Base-by-base conservation (phyloP, 2,113 vertebrate genomes). In the Nettapus auritus region DNA sequence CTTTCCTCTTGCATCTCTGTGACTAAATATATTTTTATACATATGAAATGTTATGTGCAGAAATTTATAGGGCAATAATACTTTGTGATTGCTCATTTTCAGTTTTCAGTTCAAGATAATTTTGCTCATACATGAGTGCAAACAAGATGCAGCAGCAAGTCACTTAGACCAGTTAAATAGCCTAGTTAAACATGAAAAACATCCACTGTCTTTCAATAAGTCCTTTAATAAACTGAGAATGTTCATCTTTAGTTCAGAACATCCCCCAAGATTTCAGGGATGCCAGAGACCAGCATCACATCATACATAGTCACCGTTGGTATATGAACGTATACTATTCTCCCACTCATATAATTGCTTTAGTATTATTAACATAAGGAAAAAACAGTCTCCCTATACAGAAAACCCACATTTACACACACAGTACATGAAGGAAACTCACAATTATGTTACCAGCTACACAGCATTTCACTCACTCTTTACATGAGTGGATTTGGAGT, bases 391-490 rank as follows among this genome's bases (percentile, higher is more conserved):
- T 17, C 60, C 19, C 2, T 4, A 4, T n/a, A 13, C 0, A 42
- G 29, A 75, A 75, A 75, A 33, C 21, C 79, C 29, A 33, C 17
- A 40, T n/a, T 50, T 52, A 28, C 8, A 21, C 7, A 12, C 13
- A 42, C 2, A 62, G 3, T 25, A 34, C 1, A 2, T 10, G 8
- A 7, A 0, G 18, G 4, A 50, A 8, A 76, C 10, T 63, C 60
- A 33, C 20, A 31, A 8, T 5, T 48, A 9, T 9, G 8, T 50
- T 46, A 38, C 12, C 3, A 23, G 9, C 3, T 36, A 69, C 7
- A 44, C 18, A 55, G 5, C 5, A 13, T 46, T 74, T 66, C 19
- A 21, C 10, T 70, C 60, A 4, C 1, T 69, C 11, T 73, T 82
- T 63, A 46, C 8, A 6, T 11, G 11, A 48, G 19, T 15, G 8